Conservation (phyloP, 2,797 vertebrate species). For the Novumbra hubbsi region DNA sequence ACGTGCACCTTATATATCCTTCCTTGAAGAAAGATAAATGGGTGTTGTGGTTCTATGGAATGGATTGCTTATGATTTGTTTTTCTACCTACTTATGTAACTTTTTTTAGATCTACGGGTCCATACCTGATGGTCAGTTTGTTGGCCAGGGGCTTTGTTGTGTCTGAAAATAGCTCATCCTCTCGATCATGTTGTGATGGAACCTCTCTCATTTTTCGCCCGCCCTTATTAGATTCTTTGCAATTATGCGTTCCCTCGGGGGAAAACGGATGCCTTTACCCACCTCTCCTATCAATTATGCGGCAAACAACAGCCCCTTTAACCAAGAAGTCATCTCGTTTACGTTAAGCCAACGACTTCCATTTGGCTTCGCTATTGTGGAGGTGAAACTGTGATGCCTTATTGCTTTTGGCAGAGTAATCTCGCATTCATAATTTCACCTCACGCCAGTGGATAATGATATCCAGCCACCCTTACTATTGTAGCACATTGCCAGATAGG, state of each 20-base stretch:
- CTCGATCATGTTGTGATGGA: conserved; percentile 27
- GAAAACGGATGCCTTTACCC: conserved; percentile 63
- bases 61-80: conserved; percentile 23
- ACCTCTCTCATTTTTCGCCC: conserved; percentile 36
- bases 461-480: conserved; percentile 36
- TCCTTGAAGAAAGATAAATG: conserved; percentile 35
- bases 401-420: conserved; percentile 71
- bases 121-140: not conserved
- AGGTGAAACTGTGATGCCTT: conserved; percentile 67
- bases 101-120: not conserved
- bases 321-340: conserved; percentile 73
- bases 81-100: not conserved
- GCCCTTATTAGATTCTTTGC: conserved; percentile 62
- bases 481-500: conserved; percentile 24
- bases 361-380: conserved; percentile 62
- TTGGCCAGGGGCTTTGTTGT: conserved; percentile 14
- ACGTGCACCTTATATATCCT: conserved; percentile 28
- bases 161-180: not conserved
- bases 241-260: conserved; percentile 58
- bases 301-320: conserved; percentile 64
- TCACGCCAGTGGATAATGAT: conserved; percentile 46
- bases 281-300: conserved; percentile 72
- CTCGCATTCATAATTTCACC: conserved; percentile 61
- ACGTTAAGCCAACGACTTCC: conserved; percentile 67
- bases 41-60: conserved; percentile 6